Conservation (phyloP, 2,888 invertebrate genomes). For the Synanthedon vespiformis region DNA sequence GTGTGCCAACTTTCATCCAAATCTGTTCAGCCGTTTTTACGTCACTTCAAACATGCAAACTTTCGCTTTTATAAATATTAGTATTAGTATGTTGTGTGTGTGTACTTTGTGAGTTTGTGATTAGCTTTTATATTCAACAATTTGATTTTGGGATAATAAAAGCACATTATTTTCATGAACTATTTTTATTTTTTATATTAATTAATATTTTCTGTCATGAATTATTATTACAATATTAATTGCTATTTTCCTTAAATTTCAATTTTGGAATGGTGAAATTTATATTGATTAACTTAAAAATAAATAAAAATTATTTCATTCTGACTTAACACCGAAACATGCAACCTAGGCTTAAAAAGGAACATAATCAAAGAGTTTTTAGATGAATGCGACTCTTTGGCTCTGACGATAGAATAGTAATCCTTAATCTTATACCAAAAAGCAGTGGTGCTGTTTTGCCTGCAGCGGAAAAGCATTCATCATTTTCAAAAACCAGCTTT, state of each 20-base stretch:
- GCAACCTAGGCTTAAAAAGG: conserved; percentile 38
- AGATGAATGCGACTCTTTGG: conserved; percentile 59
- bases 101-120: too few relatives aligned
- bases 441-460: not conserved
- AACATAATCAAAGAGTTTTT: conserved; percentile 55
- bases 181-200: conserved; percentile 35
- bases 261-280: conserved; percentile 68
- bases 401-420: conserved; percentile 33
- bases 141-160: not conserved
- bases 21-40: too few relatives aligned
- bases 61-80: too few relatives aligned
- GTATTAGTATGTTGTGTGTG: too few relatives aligned
- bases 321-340: conserved; percentile 39
- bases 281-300: conserved; percentile 61
- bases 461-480: not conserved
- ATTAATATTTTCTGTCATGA: conserved; percentile 52
- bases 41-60: too few relatives aligned
- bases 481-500: conserved; percentile 13
- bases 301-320: conserved; percentile 48
- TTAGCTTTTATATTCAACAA: too few relatives aligned
- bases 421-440: conserved; percentile 4
- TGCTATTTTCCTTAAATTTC: conserved; percentile 61
- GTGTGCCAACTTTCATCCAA: too few relatives aligned
- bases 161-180: not conserved
- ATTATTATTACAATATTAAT: conserved; percentile 28